phyloP scores from a whole-genome alignment of 2,797 vertebrate genomes.

The Paguma larvata region DNA sequence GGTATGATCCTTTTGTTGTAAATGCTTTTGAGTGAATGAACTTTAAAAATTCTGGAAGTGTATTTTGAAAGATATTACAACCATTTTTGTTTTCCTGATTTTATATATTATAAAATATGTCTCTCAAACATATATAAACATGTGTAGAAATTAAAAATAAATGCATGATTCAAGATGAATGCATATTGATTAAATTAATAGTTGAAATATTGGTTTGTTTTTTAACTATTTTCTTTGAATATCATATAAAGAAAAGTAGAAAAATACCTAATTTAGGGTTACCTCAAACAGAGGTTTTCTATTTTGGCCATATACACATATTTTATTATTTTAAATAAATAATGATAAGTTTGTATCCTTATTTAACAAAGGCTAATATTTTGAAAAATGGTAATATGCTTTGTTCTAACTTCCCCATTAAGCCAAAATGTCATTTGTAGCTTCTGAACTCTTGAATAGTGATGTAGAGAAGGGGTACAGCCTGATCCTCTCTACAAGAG shows the following conservation, averaged over 20 bases:
- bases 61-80: not conserved
- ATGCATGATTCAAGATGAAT: not conserved
- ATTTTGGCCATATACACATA: not conserved
- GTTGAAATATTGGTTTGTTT: not conserved
- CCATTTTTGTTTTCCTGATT: not conserved
- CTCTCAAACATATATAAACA: no score
- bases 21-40: not conserved
- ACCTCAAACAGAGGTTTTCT: not conserved
- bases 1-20: not conserved
- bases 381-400: not conserved
- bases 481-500: not conserved
- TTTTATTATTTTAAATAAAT: slow-evolving; percentile 12
- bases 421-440: not conserved
- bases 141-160: no score
- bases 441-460: not conserved
- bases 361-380: not conserved
- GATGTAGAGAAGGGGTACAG: not conserved
- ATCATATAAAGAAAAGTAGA: not conserved
- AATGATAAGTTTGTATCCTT: not conserved
- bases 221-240: not conserved
- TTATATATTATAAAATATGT: not conserved
- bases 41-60: not conserved
- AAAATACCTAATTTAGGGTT: not conserved
- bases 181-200: not conserved
- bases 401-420: not conserved